Evolutionary conservation across 2,797 vertebrate genomes (phyloP), one percentile per base, ranked within the genome.

Genomic region (Ispidina lecontei): DNA sequence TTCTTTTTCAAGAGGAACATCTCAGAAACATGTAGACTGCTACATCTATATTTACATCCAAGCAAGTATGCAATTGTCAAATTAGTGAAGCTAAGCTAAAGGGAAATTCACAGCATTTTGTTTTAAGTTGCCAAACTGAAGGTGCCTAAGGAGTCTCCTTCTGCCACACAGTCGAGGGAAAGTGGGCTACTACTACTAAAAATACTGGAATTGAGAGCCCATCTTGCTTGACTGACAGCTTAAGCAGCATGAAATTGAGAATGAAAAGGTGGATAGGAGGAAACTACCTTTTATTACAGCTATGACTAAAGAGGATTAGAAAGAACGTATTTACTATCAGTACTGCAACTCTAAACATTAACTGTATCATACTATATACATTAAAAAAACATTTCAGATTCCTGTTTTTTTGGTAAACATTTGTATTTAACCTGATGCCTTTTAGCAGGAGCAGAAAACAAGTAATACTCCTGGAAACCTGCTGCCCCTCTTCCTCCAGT

Each of bases 171-270:
- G 44, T 7, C 14, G 21, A 29, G 6, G n/a, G 18, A 22, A 62
- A 62, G 10, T 1, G 4, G 49, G 7, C 7, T 67, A 14, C 31
- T 56, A 47, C 62, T 43, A 46, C 0, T 14, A 5, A 17, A 5
- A 59, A 29, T 26, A 67, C 10, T 35, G 6, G 4, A 67, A 82
- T 28, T 21, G 35, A 73, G 17, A 89, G 17, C 47, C 31, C 67
- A 7, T 11, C 44, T 51, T 37, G 39, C 26, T 46, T 29, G 49
- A 9, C 31, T 6, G 19, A 46, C 28, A 56, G 46, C 12, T 70
- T 39, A 54, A 73, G 18, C 46, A 81, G 10, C 55, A 17, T 0
- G 16, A 77, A 73, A 84, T 4, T 5, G 9, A 68, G 67, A 63
- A 59, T 4, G n/a, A 26, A 59, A 77, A 76, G 18, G 70, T 16